Evolutionary conservation across 2,797 vertebrate species (phyloP).

Genomic region (Phoebastria nigripes): DNA sequence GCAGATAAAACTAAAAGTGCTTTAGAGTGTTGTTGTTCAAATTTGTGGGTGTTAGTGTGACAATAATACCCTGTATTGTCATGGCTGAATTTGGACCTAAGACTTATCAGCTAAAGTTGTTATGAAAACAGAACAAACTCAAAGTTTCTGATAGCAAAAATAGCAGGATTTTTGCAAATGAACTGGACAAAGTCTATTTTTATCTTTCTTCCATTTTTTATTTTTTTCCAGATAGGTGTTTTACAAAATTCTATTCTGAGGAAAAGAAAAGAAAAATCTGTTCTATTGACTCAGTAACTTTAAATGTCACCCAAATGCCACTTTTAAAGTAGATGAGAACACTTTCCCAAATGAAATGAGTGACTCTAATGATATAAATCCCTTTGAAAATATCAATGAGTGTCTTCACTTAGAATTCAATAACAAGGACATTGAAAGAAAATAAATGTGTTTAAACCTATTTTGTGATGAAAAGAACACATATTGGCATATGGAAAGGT

Average conservation of each 20-base stretch:
- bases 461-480: background rate
- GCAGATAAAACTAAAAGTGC: background rate
- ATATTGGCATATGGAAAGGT: background rate
- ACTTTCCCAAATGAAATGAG: background rate
- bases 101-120: background rate
- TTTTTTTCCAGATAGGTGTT: background rate
- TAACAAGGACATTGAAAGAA: background rate
- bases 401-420: background rate
- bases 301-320: conserved; percentile 14
- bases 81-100: background rate
- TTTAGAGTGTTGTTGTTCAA: background rate
- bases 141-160: background rate
- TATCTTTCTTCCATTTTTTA: background rate
- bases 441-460: background rate
- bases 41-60: background rate
- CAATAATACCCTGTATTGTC: background rate
- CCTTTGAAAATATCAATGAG: background rate
- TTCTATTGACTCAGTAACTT: background rate
- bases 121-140: background rate
- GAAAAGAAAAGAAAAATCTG: background rate
- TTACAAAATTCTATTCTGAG: background rate
- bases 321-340: background rate
- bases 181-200: background rate
- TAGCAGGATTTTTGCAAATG: background rate
- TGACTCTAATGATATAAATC: background rate